Evolutionary conservation across 2,888 invertebrate genomes (phyloP).

Genomic region (Uropetala carovei): DNA sequence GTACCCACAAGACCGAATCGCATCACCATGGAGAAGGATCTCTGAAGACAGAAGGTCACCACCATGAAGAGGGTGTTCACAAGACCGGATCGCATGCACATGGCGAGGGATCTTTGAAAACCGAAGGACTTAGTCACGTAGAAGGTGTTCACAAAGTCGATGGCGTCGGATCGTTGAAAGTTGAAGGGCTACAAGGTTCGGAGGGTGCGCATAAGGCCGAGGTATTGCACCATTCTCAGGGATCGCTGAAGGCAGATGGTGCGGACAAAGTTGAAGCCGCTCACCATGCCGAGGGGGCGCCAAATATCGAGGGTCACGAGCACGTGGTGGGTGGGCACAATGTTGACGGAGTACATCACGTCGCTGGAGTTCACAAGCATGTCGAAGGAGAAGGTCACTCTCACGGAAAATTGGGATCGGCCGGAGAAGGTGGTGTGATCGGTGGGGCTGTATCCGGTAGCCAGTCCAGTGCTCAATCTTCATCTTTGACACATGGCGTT

Average conservation of each 20-base stretch:
- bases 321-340: neutral
- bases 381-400: neutral
- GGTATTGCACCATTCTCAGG: neutral
- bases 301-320: neutral
- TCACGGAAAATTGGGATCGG: neutral
- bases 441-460: neutral
- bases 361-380: neutral
- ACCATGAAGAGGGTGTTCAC: neutral
- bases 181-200: neutral
- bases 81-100: neutral
- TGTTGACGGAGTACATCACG: neutral
- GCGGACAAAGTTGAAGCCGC: neutral
- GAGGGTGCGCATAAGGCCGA: neutral
- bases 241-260: neutral
- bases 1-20: neutral
- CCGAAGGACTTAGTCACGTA: neutral
- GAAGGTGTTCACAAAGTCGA: neutral
- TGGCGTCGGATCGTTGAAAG: neutral
- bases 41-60: neutral
- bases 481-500: neutral
- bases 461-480: conserved; percentile 6
- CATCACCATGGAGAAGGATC: neutral
- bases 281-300: neutral
- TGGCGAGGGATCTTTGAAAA: neutral
- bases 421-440: neutral